Evolutionary conservation across 2,888 invertebrate species (phyloP), one percentile per base, ranked within the genome.

Genomic region (Drosophila macrothrix): DNA sequence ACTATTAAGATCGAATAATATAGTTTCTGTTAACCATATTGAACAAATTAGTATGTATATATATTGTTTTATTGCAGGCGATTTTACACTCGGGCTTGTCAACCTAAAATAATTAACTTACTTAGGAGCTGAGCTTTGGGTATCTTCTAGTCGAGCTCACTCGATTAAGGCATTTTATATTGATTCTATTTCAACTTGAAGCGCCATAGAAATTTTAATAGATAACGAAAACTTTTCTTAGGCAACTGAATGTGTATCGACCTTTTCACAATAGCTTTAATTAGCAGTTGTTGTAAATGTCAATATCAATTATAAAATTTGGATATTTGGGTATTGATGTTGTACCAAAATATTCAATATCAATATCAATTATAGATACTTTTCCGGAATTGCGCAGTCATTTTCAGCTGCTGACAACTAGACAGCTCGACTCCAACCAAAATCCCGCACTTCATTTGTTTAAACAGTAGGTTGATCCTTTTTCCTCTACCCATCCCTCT

Each of bases 381-480:
- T 61, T 64, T 14, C 28, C n/a, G 7, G 6, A 46, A 80, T 49
- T 83, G 67, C 62, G 66, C 66, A 88, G 65, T 71, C 67, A 68
- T 55, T 62, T 58, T 63, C 46, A 68, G 79, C 62, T 66, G 83
- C 37, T 60, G 73, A 67, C 66, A 73, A 37, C 56, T 55, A 33
- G 28, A 56, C n/a, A 19, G 59, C 19, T 54, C 43, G n/a, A 4
- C 29, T 53, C 22, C 60, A 12, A 39, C 39, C 39, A 56, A 64
- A 83, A 67, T 73, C 62, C 56, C 55, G 58, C 58, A 78, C 78
- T 84, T 90, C 79, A 85, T 89, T 90, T 85, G 84, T 90, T 90
- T 84, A 89, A 85, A 82, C 83, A 85, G 82, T 52, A 74, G 65
- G 37, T 70, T 59, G 60, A 69, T 69, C 55, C 59, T 55, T 56